Evolutionary conservation across 2,113 vertebrate genomes (phyloP).

Genomic region (Psophia crepitans): DNA sequence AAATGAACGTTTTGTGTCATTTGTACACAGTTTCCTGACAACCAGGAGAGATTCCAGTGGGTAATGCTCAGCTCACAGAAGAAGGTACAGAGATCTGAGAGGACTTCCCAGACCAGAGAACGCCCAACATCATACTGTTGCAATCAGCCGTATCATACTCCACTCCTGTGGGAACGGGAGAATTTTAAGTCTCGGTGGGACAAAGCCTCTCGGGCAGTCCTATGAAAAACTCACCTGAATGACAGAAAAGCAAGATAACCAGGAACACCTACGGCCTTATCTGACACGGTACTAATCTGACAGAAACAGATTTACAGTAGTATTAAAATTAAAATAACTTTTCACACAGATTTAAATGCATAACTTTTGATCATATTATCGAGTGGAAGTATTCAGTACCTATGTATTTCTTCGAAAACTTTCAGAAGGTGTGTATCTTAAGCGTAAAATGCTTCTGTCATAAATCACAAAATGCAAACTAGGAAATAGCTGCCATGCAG

Average conservation of each 20-base stretch:
- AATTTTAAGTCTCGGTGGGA: not conserved
- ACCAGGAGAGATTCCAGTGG: not conserved
- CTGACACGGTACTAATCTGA: not conserved
- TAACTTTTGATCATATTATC: not conserved
- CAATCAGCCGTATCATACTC: not conserved
- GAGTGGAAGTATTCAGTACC: not conserved
- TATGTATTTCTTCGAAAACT: not conserved
- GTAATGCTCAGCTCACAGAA: not conserved
- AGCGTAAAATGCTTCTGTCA: not conserved
- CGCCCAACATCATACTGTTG: not conserved
- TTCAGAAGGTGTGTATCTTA: not conserved
- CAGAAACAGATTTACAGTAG: not conserved
- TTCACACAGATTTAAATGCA: not conserved
- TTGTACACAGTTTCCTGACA: not conserved
- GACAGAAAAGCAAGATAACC: not conserved
- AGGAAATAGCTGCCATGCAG: not conserved
- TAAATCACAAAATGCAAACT: not conserved
- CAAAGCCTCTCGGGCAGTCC: not conserved
- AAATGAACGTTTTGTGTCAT: not conserved
- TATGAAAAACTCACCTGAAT: not conserved
- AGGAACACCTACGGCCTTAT: not conserved
- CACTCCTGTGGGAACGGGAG: not conserved
- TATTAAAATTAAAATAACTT: not conserved
- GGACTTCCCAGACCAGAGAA: not conserved
- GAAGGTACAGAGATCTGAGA: not conserved